phyloP scores from a whole-genome alignment of 1,140 invertebrate species.

The Mamestra configurata region DNA sequence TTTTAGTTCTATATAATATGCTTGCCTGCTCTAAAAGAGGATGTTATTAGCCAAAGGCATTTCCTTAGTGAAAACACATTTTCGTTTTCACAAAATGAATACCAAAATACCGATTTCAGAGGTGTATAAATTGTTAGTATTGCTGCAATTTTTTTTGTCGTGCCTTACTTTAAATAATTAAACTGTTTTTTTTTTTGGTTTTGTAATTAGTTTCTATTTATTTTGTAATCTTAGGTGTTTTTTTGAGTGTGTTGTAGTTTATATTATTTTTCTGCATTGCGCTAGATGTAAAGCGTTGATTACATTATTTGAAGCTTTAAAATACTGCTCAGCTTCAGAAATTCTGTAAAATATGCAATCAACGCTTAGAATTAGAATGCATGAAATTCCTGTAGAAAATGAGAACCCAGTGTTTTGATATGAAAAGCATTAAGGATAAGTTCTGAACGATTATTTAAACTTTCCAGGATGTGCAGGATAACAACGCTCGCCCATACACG shows the following conservation, averaged over 20 bases:
- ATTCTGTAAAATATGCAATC: neutral
- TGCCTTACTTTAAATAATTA: too few species aligned
- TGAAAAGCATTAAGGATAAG: neutral
- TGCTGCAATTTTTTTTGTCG: neutral
- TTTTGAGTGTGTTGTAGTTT: constrained; percentile 9
- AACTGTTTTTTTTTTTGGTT: neutral
- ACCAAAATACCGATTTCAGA: neutral
- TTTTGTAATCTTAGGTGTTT: neutral
- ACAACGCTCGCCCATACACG: constrained; percentile 78
- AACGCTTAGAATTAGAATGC: constrained; percentile 17
- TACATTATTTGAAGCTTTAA: neutral
- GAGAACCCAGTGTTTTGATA: neutral
- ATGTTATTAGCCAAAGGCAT: too few species aligned
- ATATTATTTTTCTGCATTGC: neutral
- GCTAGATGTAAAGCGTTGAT: neutral
- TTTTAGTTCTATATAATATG: too few species aligned
- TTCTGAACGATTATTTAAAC: constrained; percentile 11
- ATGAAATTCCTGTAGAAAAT: neutral
- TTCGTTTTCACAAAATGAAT: neutral
- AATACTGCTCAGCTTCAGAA: neutral
- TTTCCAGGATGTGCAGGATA: constrained; percentile 83
- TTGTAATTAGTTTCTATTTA: neutral
- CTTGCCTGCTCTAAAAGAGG: too few species aligned
- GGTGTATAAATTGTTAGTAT: neutral
- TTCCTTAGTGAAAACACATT: too few species aligned